Evolutionary conservation across 2,888 invertebrate species (phyloP).

Genomic region (Pammene aurita): DNA sequence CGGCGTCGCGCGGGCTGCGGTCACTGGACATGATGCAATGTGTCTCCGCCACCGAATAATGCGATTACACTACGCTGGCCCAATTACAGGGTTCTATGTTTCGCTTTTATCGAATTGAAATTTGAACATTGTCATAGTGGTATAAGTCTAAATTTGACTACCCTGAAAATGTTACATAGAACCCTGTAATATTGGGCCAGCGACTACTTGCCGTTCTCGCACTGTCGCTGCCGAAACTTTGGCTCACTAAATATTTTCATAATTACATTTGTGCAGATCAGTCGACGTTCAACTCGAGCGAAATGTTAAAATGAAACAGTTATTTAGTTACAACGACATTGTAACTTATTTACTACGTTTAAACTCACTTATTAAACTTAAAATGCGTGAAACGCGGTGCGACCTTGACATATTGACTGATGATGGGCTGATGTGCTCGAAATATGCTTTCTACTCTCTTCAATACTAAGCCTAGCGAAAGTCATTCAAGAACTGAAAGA

Average conservation of each 20-base stretch:
- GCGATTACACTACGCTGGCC: slow-evolving; percentile 22
- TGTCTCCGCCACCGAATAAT: slow-evolving; percentile 27
- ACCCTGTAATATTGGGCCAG: no score
- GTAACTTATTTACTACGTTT: neutral
- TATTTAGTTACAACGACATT: no score
- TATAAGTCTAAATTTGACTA: no score
- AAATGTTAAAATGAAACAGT: neutral
- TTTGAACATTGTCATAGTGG: no score
- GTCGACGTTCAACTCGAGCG: neutral
- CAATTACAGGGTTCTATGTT: no score
- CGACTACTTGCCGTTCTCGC: neutral
- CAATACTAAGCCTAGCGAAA: neutral
- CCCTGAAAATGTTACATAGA: no score
- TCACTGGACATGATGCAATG: slow-evolving; percentile 37
- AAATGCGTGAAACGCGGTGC: neutral
- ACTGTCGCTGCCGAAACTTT: neutral
- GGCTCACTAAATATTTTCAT: slow-evolving; percentile 12
- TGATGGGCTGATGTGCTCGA: no score
- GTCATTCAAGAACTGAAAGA: neutral
- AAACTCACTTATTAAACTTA: neutral
- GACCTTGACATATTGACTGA: no score
- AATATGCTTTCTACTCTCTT: no score
- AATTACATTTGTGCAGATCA: neutral
- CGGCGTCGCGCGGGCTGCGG: slow-evolving; percentile 21
- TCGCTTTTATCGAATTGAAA: no score